Evolutionary conservation across 2,888 invertebrate species (phyloP).

Genomic region (Oegoconia quadripuncta): DNA sequence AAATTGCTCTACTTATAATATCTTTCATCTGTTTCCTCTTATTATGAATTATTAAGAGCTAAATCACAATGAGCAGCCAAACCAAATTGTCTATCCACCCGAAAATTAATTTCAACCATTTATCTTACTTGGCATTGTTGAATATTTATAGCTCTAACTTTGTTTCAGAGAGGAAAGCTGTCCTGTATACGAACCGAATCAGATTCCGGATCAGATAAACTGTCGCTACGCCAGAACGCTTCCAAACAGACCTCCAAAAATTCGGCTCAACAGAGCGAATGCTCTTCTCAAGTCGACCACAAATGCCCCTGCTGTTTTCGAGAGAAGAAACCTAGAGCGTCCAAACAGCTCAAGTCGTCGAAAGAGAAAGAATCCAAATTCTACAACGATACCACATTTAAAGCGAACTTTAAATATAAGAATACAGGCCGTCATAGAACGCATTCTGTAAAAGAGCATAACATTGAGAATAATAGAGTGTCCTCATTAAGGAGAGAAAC

Average conservation of each 20-base stretch:
- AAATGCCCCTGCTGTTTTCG: conserved; percentile 69
- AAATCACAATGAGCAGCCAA: too few relatives aligned
- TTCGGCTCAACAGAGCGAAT: conserved; percentile 56
- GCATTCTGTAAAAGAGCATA: conserved; percentile 75
- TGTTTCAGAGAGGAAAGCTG: conserved; percentile 65
- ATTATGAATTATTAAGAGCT: too few relatives aligned
- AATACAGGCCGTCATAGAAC: conserved; percentile 62
- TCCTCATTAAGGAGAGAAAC: conserved; percentile 87
- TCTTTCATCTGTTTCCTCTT: too few relatives aligned
- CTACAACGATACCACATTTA: conserved; percentile 65
- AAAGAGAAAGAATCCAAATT: conserved; percentile 58
- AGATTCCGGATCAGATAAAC: conserved; percentile 67
- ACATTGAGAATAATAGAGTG: conserved; percentile 79
- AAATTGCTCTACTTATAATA: too few relatives aligned
- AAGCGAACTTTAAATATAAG: conserved; percentile 66
- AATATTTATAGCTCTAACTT: conserved; percentile 14
- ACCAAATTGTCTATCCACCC: neutral
- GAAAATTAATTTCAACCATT: neutral
- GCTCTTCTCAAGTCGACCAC: conserved; percentile 53
- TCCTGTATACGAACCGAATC: conserved; percentile 72
- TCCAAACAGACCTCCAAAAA: conserved; percentile 59
- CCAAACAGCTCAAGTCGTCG: conserved; percentile 36
- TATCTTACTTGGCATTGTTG: neutral
- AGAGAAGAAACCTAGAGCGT: conserved; percentile 47
- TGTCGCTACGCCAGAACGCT: conserved; percentile 58